Base-by-base conservation (phyloP, 2,888 invertebrate species). In the Aradus depressus region DNA sequence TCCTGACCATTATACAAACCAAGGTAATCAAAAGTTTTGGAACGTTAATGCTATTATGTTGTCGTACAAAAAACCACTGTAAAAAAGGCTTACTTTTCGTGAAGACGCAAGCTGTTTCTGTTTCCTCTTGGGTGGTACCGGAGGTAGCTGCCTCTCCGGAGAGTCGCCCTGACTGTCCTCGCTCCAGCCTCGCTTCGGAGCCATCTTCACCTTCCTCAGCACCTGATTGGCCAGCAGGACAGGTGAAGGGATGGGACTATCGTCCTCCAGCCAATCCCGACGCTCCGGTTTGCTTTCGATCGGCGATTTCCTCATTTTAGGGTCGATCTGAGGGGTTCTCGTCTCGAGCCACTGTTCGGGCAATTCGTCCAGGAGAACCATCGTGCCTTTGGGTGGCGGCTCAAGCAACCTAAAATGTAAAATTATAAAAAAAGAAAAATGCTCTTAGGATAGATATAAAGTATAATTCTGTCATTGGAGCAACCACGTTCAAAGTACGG, bases 161-260 rank as follows among this genome's bases (percentile, higher is more conserved):
- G 57, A 54, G 18, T 54, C 54, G 3, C 53, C 52, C 26, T 57
- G 57, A 23, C 57, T 57, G 25, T 57, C 57, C 34, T 57, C 57
- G 32, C 57, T 57, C 57, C 57, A 57, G 12, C 50, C 55, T 38
- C 57, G 37, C 25, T 53, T 50, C 6, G 57, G 57, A 18, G 57
- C 57, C 44, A 57, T 35, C 21, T 57, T 57, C n/a, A 57, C 57
- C 48, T 57, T 57, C 23, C 50, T 44, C 19, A 57, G 53, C n/a
- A 57, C 57, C 50, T 56, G 50, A 41, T 52, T 47, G 10, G 52
- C 52, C 8, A 52, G 37, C 22, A 47, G 21, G 28, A 52, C 42
- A 14, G 45, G 52, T 14, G 52, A 52, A 31, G 52, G 47, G 18
- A 52, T 47, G n/a, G 47, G 45, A 18, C 42, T 39, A 3, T 49